phyloP scores from a whole-genome alignment of 2,888 invertebrate species.

The Ophraella communa region DNA sequence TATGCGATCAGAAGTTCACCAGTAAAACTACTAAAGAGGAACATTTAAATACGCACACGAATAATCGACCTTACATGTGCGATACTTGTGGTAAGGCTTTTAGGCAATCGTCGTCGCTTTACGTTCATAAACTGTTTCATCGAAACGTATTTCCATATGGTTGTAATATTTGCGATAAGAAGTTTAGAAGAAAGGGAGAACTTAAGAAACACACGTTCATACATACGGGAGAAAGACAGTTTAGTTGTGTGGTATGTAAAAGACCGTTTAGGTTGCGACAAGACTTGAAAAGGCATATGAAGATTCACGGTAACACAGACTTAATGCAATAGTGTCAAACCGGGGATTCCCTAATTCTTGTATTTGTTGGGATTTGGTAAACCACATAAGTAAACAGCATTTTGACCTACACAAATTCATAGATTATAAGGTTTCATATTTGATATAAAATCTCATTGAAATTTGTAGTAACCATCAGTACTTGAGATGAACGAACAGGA shows the following conservation, averaged over 20 bases:
- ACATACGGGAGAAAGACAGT: conserved; percentile 65
- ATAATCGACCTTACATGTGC: conserved; percentile 62
- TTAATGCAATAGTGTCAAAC: too few relatives aligned
- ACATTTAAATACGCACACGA: conserved; percentile 62
- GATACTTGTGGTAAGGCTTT: conserved; percentile 64
- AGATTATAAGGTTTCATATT: too few relatives aligned
- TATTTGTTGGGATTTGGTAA: too few relatives aligned
- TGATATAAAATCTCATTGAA: too few relatives aligned
- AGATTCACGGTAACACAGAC: conserved; percentile 57
- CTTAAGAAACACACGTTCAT: conserved; percentile 64
- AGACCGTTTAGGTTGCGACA: conserved; percentile 61
- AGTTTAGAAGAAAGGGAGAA: conserved; percentile 64
- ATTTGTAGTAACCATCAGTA: too few relatives aligned
- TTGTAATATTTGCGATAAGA: conserved; percentile 64
- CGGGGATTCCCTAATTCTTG: too few relatives aligned
- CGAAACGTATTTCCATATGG: conserved; percentile 50
- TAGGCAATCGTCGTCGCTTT: conserved; percentile 61
- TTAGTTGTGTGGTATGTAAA: conserved; percentile 63
- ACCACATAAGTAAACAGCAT: too few relatives aligned
- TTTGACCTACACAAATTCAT: too few relatives aligned
- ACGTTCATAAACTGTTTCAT: conserved; percentile 47
- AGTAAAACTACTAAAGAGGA: conserved; percentile 62
- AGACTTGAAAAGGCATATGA: conserved; percentile 57
- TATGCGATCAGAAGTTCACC: conserved; percentile 62
- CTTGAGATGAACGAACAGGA: too few relatives aligned